Conservation (phyloP, 2,888 invertebrate species). For the Busseola fusca region DNA sequence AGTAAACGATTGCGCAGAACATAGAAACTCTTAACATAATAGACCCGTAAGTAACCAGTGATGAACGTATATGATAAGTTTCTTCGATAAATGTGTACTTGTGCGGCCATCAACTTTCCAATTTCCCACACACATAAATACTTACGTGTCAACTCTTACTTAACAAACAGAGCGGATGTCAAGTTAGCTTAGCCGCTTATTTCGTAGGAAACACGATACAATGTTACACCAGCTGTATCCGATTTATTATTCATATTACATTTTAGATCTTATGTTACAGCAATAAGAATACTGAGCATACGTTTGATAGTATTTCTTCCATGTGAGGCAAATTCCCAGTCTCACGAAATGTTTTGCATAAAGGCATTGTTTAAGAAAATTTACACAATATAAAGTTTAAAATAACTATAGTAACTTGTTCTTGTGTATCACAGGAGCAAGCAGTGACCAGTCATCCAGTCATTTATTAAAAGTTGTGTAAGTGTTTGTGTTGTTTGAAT, state of each 20-base stretch:
- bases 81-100: slow-evolving; percentile 47
- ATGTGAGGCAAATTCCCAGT: slow-evolving; percentile 70
- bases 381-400: slow-evolving; percentile 61
- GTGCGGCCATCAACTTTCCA: slow-evolving; percentile 68
- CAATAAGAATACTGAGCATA: slow-evolving; percentile 39
- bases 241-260: slow-evolving; percentile 32
- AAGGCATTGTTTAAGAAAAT: slow-evolving; percentile 73
- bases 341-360: slow-evolving; percentile 76
- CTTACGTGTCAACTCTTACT: slow-evolving; percentile 52
- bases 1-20: slow-evolving; percentile 8
- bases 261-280: slow-evolving; percentile 52
- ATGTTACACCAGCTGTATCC: slow-evolving; percentile 35
- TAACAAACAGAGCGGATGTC: slow-evolving; percentile 62
- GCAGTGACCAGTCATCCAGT: slow-evolving; percentile 38
- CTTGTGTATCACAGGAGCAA: slow-evolving; percentile 48
- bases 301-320: slow-evolving; percentile 40
- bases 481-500: too few species aligned
- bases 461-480: slow-evolving; percentile 45
- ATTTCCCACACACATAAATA: slow-evolving; percentile 68
- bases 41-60: slow-evolving; percentile 33
- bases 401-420: slow-evolving; percentile 44
- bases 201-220: slow-evolving; percentile 50
- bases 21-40: slow-evolving; percentile 28
- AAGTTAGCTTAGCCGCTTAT: slow-evolving; percentile 51
- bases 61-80: slow-evolving; percentile 54